Evolutionary conservation across 2,888 invertebrate genomes (phyloP).

Genomic region (Zeuzera pyrina): DNA sequence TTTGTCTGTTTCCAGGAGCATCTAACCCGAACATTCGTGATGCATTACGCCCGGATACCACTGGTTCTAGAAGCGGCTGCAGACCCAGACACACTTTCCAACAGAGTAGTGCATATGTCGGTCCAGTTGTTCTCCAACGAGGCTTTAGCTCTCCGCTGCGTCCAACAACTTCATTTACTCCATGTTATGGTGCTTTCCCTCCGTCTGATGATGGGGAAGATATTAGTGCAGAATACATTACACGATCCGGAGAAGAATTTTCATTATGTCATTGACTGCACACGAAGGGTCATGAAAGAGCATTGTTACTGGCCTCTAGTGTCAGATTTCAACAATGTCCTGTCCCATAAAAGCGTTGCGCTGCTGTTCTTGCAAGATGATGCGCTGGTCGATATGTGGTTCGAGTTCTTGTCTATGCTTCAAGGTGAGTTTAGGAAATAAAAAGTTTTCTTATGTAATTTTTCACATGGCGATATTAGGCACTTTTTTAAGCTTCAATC

Average conservation of each 20-base stretch:
- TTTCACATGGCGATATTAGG: too few relatives aligned
- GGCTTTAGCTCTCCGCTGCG: slow-evolving; percentile 91
- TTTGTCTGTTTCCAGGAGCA: slow-evolving; percentile 85
- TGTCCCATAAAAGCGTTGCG: slow-evolving; percentile 94
- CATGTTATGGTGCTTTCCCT: slow-evolving; percentile 92
- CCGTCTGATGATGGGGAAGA: slow-evolving; percentile 94
- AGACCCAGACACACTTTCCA: slow-evolving; percentile 93
- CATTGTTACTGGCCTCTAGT: slow-evolving; percentile 99
- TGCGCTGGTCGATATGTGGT: slow-evolving; percentile 95
- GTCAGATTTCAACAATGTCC: slow-evolving; percentile 95
- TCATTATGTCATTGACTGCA: slow-evolving; percentile 95
- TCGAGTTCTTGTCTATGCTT: slow-evolving; percentile 93
- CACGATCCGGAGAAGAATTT: slow-evolving; percentile 86
- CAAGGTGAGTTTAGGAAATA: slow-evolving; percentile 85
- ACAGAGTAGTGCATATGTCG: slow-evolving; percentile 97
- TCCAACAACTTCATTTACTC: slow-evolving; percentile 89
- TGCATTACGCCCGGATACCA: slow-evolving; percentile 96
- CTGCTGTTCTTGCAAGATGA: slow-evolving; percentile 91
- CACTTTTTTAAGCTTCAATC: too few relatives aligned
- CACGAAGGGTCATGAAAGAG: slow-evolving; percentile 93
- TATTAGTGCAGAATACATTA: slow-evolving; percentile 88
- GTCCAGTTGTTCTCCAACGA: slow-evolving; percentile 97
- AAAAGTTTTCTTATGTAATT: too few relatives aligned
- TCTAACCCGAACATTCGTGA: slow-evolving; percentile 93
- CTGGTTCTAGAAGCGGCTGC: slow-evolving; percentile 88